Base-by-base conservation (phyloP, 2,888 invertebrate species). In the Acanthosepion esculentum region DNA sequence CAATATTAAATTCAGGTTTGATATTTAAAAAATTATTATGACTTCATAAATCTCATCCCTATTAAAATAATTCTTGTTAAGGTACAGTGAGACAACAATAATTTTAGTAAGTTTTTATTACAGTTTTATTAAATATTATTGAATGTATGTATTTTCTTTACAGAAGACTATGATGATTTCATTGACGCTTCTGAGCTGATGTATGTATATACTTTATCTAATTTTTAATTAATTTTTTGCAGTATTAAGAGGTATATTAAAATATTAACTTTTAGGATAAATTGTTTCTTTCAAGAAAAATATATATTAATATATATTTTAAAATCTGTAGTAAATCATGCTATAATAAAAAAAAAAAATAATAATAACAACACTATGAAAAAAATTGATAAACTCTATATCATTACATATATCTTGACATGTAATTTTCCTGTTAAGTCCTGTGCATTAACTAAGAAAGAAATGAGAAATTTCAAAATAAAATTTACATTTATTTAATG, bases 111-210 rank as follows among this genome's bases (percentile, higher is more conserved):
- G 29, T 33, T n/a, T n/a, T 20, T 59, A 59, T 95, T 94, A 8
- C 6, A 94, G 41, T 94, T 55, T 93, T 20, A 41, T 59, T 7
- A 33, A 8, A 55, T 94, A 12, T 26, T 18, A 94, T 50, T 94
- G 59, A 55, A 94, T 94, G n/a, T 94, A 29, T 94, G 15, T 29
- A 41, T 94, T 94, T 94, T 92, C 26, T 33, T 78, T 94, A 10
- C 94, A 95, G 94, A 95, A 95, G 95, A 95, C 94, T 96, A 96
- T 92, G 96, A 95, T 33, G 96, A 96, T 26, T 95, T 96, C 95
- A 96, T 96, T 78, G 97, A 94, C n/a, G 91, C 78, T 23, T 94
- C 64, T 93, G 93, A 94, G 55, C 53, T 48, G n/a, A 91, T 92
- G 91, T 64, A 59, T 48, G 91, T 94, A 41, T 94, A 78, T 78